phyloP scores from a whole-genome alignment of 23 tunicate genomes.

The Clavelina lepadiformis region DNA sequence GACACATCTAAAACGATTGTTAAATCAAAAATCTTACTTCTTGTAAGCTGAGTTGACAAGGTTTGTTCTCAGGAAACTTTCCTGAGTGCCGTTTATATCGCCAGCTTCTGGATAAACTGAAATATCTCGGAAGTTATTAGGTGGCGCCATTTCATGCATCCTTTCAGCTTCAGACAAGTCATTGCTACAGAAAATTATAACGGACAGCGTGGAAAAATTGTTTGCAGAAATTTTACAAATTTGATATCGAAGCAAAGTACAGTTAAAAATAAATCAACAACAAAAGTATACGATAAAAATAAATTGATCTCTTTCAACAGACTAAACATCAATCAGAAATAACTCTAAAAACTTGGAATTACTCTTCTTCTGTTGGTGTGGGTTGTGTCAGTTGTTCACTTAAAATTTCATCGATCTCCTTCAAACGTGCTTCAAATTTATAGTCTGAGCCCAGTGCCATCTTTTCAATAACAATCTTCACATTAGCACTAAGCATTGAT shows the following conservation, averaged over 20 bases:
- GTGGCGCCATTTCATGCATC: constrained; percentile 23
- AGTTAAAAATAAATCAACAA: too few species aligned
- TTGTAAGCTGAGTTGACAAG: constrained; percentile 4
- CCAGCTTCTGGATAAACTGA: constrained; percentile 42
- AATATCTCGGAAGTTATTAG: constrained; percentile 43
- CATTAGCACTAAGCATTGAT: not conserved
- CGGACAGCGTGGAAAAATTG: too few species aligned
- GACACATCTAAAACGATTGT: not conserved
- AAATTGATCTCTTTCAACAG: too few species aligned
- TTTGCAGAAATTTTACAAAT: too few species aligned
- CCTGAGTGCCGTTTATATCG: constrained; percentile 16
- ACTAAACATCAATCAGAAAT: too few species aligned
- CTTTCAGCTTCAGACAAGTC: too few species aligned
- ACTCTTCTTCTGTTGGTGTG: constrained; percentile 2
- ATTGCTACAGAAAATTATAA: too few species aligned
- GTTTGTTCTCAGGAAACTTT: constrained; percentile 37
- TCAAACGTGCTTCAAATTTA: not conserved
- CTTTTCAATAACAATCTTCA: constrained; percentile 3
- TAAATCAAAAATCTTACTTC: constrained; percentile 1
- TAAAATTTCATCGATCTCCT: not conserved
- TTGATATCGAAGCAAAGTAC: too few species aligned
- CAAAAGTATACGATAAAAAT: too few species aligned
- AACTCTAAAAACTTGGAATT: too few species aligned
- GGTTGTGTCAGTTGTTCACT: constrained; percentile 1
- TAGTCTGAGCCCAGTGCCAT: constrained; percentile 5